Evolutionary conservation across 2,113 vertebrate genomes (phyloP), one percentile per base, ranked within the genome.

Genomic region (Aleadryas rufinucha): DNA sequence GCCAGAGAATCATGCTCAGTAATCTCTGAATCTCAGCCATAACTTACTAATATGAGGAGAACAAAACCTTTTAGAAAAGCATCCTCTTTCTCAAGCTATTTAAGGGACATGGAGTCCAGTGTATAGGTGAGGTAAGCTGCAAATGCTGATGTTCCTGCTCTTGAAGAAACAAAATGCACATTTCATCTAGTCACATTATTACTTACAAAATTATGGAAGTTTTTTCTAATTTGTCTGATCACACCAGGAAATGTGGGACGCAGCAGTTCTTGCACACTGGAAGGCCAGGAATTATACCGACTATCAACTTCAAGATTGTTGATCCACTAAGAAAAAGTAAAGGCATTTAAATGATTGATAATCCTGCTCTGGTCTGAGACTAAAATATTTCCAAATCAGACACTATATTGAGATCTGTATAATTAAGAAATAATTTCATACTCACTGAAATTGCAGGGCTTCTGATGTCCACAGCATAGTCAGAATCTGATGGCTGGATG

Each of bases 201-300:
- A 97, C 98, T 97, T 95, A 99, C 99, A 97, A 99, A 98, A 91
- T 99, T 99, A 97, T 99, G 99, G 93, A 99, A 98, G 97, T 99
- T 99, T 94, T 99, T 99, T 68, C 99, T 98, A 60, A 99, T 99
- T 95, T 99, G 99, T 78, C 99, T 98, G 94, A 99, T 99, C 89
- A 99, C 99, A 8, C 99, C 99, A 7, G 99, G 99, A 97, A 99
- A 99, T 0, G 99, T 99, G 22, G 99, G 99, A 28, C 99, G 98
- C 86, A 99, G 98, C 69, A 99, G 97, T 68, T 99, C 99, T 60
- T 99, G 99, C 35, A 99, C 97, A 7, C 96, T 99, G 77, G 98
- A 98, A 69, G 99, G 99, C 99, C 99, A 99, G 4, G 98, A 98
- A 76, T 97, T 98, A 64, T 99, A 99, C 41, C 97, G 98, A 95